Conservation (phyloP, 2,888 invertebrate species). For the Agriopis aurantiaria region DNA sequence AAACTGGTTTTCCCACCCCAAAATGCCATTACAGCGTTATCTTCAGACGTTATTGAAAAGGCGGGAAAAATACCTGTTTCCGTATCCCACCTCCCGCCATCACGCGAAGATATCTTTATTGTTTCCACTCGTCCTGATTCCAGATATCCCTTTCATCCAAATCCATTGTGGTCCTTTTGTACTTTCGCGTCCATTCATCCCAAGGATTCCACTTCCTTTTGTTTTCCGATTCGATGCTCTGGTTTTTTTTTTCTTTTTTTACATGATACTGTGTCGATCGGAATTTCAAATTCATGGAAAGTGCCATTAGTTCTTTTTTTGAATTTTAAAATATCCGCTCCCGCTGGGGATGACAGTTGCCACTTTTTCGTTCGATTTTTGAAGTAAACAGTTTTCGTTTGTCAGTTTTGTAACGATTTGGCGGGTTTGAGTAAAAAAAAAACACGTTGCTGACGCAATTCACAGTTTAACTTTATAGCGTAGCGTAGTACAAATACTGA, state of each 20-base stretch:
- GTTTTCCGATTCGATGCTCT: constrained; percentile 62
- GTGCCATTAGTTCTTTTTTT: constrained; percentile 42
- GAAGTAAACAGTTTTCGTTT: constrained; percentile 6
- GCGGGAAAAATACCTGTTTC: constrained; percentile 28
- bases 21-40: constrained; percentile 25
- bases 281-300: constrained; percentile 59
- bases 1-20: background rate
- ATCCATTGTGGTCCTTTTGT: constrained; percentile 63
- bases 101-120: constrained; percentile 59
- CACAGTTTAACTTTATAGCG: background rate
- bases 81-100: constrained; percentile 45
- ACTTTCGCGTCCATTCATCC: constrained; percentile 59
- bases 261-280: constrained; percentile 54
- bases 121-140: constrained; percentile 59
- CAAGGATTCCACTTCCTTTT: constrained; percentile 62
- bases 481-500: background rate
- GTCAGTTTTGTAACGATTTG: constrained; percentile 7
- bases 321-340: constrained; percentile 24
- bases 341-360: background rate
- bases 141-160: constrained; percentile 59
- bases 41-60: constrained; percentile 35
- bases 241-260: constrained; percentile 58
- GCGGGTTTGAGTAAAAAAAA: background rate
- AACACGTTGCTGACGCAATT: background rate
- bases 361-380: constrained; percentile 9